Conservation (phyloP, 2,113 vertebrate genomes). For the Rhodinocichla rosea region DNA sequence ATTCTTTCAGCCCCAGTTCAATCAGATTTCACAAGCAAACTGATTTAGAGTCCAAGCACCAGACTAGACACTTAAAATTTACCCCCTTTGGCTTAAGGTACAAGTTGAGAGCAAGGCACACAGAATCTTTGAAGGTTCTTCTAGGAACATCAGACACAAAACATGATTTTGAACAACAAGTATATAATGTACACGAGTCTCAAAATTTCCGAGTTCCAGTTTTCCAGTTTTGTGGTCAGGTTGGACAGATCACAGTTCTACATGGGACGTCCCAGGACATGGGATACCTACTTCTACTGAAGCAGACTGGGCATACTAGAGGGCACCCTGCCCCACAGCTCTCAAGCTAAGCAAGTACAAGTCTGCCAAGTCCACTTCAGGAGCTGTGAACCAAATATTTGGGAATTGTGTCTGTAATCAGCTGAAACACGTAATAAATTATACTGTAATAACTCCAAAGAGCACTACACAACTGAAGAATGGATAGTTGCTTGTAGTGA, state of each 20-base stretch:
- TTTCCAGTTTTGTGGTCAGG: not conserved
- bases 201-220: not conserved
- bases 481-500: not conserved
- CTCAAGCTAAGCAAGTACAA: not conserved
- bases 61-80: not conserved
- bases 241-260: not conserved
- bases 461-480: not conserved
- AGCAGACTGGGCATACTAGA: not conserved
- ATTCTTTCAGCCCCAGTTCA: not conserved
- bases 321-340: not conserved
- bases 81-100: not conserved
- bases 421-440: not conserved
- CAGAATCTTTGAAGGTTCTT: not conserved
- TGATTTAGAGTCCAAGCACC: not conserved
- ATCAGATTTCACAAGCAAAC: not conserved
- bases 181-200: not conserved
- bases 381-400: not conserved
- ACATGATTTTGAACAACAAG: fast-evolving
- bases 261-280: not conserved
- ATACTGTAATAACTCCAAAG: not conserved
- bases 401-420: not conserved
- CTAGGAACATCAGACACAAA: not conserved
- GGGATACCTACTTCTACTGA: not conserved
- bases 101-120: conserved; percentile 21
- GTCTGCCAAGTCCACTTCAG: not conserved